A percentile compares a stretch with the other conserved stretches of the same genome.
Evolutionary conservation across 2,797 vertebrate species (phyloP).

Genomic region (Ara ararauna): DNA sequence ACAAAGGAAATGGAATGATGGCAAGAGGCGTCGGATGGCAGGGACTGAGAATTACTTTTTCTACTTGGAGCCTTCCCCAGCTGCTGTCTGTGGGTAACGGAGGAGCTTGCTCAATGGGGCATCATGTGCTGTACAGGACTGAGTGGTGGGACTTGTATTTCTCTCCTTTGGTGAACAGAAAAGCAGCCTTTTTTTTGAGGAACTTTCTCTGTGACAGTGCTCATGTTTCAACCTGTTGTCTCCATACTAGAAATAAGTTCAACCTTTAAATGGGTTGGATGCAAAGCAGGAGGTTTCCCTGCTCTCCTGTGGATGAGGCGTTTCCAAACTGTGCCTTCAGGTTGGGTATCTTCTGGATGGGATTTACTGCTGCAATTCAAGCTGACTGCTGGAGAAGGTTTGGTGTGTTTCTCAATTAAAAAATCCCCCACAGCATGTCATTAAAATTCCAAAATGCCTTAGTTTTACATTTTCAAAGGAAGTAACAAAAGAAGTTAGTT

Average conservation of each 20-base stretch:
- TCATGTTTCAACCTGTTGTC: not conserved
- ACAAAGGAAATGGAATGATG: slow-evolving; percentile 29
- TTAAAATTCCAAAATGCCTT: not conserved
- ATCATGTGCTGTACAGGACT: rapidly evolving
- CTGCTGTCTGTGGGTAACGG: not conserved
- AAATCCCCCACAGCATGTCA: not conserved
- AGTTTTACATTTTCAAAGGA: not conserved
- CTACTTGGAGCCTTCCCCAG: not conserved
- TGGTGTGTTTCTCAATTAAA: not conserved
- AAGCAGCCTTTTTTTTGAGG: not conserved
- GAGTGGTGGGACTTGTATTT: not conserved
- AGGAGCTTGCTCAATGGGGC: not conserved
- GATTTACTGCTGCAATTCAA: not conserved
- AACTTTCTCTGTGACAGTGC: not conserved
- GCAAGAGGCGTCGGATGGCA: not conserved
- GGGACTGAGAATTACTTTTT: not conserved
- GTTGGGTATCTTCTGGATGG: not conserved
- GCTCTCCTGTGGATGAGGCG: not conserved
- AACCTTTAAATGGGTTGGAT: not conserved
- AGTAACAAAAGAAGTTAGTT: not conserved
- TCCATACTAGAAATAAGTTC: not conserved
- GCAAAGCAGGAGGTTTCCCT: not conserved
- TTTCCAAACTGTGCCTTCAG: not conserved
- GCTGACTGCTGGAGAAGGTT: not conserved
- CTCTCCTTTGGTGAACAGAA: not conserved